These are phyloP conservation scores for Zosterops pallidus DNA, from an alignment of 2,113 vertebrate species.

Conservation along the genomic window DNA sequence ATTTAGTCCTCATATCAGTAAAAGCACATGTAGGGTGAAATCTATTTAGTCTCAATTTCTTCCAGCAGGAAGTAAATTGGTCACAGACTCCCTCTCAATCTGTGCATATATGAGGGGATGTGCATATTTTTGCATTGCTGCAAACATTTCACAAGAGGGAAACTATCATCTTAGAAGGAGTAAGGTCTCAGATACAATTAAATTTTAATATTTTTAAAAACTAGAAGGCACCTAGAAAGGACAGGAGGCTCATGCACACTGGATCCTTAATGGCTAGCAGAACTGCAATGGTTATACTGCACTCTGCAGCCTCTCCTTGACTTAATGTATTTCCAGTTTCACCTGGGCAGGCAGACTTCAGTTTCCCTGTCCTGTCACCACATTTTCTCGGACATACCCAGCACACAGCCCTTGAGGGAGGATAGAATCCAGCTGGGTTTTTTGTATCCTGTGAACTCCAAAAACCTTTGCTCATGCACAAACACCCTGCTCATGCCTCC, in stretches of 20 bases:
- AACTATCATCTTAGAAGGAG: neutral
- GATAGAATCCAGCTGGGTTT: neutral
- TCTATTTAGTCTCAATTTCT: neutral
- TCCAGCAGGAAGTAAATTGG: neutral
- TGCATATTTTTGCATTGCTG: neutral
- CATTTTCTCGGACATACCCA: neutral
- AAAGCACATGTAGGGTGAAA: neutral
- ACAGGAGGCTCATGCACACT: rapidly evolving
- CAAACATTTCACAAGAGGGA: neutral
- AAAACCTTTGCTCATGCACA: neutral
- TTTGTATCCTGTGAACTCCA: neutral
- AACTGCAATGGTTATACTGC: neutral
- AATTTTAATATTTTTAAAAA: neutral
- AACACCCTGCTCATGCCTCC: neutral
- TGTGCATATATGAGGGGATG: neutral
- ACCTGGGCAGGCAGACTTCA: neutral
- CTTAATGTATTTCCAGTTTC: neutral
- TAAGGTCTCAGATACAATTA: neutral
- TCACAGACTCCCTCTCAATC: neutral
- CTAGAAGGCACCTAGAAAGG: neutral
- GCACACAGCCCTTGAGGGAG: neutral
- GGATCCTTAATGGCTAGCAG: neutral
- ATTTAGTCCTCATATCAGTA: neutral
- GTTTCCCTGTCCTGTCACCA: neutral
- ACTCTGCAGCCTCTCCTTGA: neutral